Percentiles rank a stretch among this genome's conserved stretches.
Evolutionary conservation across 2,888 invertebrate genomes (phyloP).

Genomic region (Sinohyriopsis cumingii): DNA sequence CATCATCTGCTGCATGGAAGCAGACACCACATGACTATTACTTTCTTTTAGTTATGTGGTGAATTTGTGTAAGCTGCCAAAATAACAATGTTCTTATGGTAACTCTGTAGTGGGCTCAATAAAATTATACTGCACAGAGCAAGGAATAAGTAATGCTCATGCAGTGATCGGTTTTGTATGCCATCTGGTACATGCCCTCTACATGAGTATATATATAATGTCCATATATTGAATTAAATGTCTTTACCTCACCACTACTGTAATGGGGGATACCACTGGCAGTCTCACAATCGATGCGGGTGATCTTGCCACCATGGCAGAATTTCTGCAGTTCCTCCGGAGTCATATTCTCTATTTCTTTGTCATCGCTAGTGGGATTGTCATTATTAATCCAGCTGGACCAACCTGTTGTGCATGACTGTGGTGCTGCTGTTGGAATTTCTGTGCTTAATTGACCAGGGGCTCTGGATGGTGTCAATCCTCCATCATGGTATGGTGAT

Average conservation of each 20-base stretch:
- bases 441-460: neutral
- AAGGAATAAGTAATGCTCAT: too few relatives aligned
- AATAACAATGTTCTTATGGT: too few relatives aligned
- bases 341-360: constrained; percentile 46
- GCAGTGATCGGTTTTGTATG: too few relatives aligned
- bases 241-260: constrained; percentile 47
- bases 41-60: too few relatives aligned
- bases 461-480: neutral
- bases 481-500: neutral
- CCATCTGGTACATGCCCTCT: too few relatives aligned
- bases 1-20: too few relatives aligned
- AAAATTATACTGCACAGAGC: too few relatives aligned
- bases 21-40: too few relatives aligned
- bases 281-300: constrained; percentile 59
- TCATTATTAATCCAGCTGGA: constrained; percentile 54
- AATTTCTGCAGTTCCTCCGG: constrained; percentile 34
- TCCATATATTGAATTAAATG: too few relatives aligned
- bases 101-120: too few relatives aligned
- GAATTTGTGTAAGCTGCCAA: too few relatives aligned
- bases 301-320: constrained; percentile 56
- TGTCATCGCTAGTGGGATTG: constrained; percentile 39
- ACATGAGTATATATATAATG: too few relatives aligned
- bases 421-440: neutral
- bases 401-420: constrained; percentile 32
- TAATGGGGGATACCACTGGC: constrained; percentile 39